Conservation (phyloP, 2,888 invertebrate species). For the Odontocolon sp. region DNA sequence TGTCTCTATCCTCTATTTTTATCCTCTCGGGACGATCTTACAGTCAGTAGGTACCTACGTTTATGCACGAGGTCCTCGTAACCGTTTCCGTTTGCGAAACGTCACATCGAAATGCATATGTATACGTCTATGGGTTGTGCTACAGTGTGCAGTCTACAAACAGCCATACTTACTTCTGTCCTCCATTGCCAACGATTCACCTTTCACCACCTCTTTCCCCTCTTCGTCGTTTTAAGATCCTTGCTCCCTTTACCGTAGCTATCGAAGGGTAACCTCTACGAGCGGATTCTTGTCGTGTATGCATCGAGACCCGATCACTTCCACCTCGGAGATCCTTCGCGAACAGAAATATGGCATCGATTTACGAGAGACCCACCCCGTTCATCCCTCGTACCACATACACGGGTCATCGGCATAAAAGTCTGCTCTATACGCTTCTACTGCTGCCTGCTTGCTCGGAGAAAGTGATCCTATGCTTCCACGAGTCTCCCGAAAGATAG, state of each 20-base stretch:
- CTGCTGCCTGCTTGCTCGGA: not conserved
- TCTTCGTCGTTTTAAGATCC: conserved; percentile 1
- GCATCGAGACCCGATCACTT: conserved; percentile 38
- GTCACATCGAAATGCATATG: conserved; percentile 4
- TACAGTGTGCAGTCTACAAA: conserved; percentile 16
- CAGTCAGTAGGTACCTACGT: not conserved
- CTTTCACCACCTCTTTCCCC: not conserved
- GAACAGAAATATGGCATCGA: conserved; percentile 49
- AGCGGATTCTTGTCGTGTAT: conserved; percentile 28
- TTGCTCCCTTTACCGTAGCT: not conserved
- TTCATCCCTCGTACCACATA: conserved; percentile 28
- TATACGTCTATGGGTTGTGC: not conserved
- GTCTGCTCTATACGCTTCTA: not conserved
- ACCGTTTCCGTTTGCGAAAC: conserved; percentile 43
- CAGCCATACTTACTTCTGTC: conserved; percentile 12
- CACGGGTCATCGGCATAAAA: conserved; percentile 47
- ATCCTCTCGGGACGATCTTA: conserved; percentile 15
- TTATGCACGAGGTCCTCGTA: conserved; percentile 48
- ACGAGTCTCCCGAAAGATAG: not conserved
- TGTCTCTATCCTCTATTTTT: conserved; percentile 18
- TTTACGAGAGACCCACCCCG: conserved; percentile 36
- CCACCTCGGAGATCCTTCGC: conserved; percentile 45
- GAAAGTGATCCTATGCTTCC: conserved; percentile 9
- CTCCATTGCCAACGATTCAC: conserved; percentile 1
- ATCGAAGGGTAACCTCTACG: conserved; percentile 5